phyloP scores from a whole-genome alignment of 2,113 vertebrate genomes.

The Grammomys dolichurus region DNA sequence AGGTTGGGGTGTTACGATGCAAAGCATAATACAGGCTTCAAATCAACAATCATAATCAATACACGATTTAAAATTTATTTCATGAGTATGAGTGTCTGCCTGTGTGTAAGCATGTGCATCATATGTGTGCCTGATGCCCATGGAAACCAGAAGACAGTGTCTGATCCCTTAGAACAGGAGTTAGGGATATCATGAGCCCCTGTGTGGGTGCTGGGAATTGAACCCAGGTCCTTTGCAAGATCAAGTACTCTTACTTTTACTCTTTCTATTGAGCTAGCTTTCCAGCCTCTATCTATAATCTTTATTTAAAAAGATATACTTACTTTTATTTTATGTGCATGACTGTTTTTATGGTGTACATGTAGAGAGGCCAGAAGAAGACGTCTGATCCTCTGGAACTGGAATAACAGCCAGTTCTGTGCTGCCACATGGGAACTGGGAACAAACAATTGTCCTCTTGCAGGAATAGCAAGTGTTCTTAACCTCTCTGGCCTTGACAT shows the following conservation, averaged over 20 bases:
- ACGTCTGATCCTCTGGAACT: not conserved
- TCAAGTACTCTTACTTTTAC: not conserved
- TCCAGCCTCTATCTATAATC: not conserved
- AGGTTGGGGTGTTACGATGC: not conserved
- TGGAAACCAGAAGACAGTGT: not conserved
- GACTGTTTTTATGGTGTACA: not conserved
- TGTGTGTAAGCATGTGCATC: not conserved
- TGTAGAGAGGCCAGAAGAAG: not conserved
- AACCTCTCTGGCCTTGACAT: not conserved
- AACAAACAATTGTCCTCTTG: not conserved
- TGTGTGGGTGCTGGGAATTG: not conserved
- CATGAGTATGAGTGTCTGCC: not conserved
- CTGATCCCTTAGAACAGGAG: not conserved
- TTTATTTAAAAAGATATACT: not conserved
- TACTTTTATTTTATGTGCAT: not conserved
- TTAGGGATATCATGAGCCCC: not conserved
- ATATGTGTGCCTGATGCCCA: not conserved
- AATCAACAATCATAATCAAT: not conserved
- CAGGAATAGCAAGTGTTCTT: not conserved
- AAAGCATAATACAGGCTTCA: not conserved
- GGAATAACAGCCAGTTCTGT: not conserved
- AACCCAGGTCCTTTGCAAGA: not conserved
- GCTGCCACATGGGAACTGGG: not conserved
- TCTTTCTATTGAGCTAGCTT: not conserved
- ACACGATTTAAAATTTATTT: not conserved